Evolutionary conservation across 1,140 invertebrate species (phyloP).

Genomic region (Aplysia californica): DNA sequence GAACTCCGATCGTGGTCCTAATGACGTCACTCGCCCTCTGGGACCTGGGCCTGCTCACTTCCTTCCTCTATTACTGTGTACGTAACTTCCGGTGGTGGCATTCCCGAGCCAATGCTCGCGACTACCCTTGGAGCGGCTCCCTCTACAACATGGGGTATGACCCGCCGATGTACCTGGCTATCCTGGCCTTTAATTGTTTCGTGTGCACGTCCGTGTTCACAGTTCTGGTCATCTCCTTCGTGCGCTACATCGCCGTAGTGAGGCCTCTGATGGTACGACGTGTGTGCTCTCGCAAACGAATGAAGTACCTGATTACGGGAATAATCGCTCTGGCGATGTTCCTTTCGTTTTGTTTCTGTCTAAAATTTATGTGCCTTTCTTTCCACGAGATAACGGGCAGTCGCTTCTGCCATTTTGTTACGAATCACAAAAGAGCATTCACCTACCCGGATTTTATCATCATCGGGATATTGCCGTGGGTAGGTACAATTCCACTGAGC

Average conservation of each 20-base stretch:
- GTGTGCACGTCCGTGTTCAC: slow-evolving; percentile 22
- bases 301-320: neutral
- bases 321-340: neutral
- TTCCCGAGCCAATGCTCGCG: neutral
- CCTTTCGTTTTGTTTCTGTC: slow-evolving; percentile 4
- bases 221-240: slow-evolving; percentile 13
- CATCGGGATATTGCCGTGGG: slow-evolving; percentile 12
- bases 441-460: slow-evolving; percentile 2
- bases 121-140: slow-evolving; percentile 16
- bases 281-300: slow-evolving; percentile 7
- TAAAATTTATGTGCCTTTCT: slow-evolving; percentile 13
- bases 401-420: neutral
- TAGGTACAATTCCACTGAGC: slow-evolving; percentile 14
- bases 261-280: slow-evolving; percentile 14
- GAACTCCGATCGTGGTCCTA: slow-evolving; percentile 8
- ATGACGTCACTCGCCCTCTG: slow-evolving; percentile 18
- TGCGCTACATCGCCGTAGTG: slow-evolving; percentile 19
- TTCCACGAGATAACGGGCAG: neutral
- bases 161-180: slow-evolving; percentile 12
- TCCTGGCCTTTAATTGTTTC: slow-evolving; percentile 8
- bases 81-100: slow-evolving; percentile 22
- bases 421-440: neutral
- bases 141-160: slow-evolving; percentile 23
- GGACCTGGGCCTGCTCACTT: slow-evolving; percentile 20
- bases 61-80: slow-evolving; percentile 15